Conservation (phyloP, 2,113 vertebrate species). For the Saccopteryx bilineata region DNA sequence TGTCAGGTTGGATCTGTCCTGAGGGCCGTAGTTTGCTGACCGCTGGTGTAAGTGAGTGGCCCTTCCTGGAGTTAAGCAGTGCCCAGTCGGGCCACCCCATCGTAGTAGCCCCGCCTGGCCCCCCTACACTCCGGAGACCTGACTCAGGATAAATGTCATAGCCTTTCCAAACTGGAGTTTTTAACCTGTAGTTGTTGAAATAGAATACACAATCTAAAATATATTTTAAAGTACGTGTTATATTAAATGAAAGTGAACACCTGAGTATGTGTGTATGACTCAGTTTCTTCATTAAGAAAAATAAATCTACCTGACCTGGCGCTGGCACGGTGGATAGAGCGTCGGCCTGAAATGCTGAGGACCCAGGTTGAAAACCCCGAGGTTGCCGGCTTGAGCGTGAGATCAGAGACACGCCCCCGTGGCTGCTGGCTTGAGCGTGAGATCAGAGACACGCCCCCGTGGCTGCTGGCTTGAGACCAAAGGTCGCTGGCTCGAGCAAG, state of each 20-base stretch:
- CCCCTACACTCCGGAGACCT: not conserved
- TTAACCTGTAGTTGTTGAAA: not conserved
- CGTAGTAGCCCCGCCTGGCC: not conserved
- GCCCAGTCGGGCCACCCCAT: not conserved
- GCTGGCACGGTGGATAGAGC: too few species aligned
- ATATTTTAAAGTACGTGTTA: not conserved
- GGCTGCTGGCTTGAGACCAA: too few species aligned
- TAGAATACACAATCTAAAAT: not conserved
- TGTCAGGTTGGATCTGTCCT: not conserved
- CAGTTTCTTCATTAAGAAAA: conserved; percentile 22
- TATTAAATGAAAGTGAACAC: not conserved
- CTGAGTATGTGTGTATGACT: not conserved
- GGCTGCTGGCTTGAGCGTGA: too few species aligned
- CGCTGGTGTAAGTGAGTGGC: not conserved
- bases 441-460: too few species aligned
- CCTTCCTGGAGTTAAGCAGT: not conserved
- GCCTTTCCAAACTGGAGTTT: not conserved
- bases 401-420: too few species aligned
- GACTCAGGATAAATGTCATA: not conserved
- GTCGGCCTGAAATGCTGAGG: too few species aligned
- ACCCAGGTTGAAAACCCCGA: too few species aligned
- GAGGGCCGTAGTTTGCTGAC: not conserved
- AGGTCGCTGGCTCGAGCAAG: too few species aligned
- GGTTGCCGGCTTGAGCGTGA: too few species aligned
- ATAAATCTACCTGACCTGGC: too few species aligned